Evolutionary conservation across 2,113 vertebrate genomes (phyloP), one percentile per base, ranked within the genome.

Genomic region (Clinocottus analis): DNA sequence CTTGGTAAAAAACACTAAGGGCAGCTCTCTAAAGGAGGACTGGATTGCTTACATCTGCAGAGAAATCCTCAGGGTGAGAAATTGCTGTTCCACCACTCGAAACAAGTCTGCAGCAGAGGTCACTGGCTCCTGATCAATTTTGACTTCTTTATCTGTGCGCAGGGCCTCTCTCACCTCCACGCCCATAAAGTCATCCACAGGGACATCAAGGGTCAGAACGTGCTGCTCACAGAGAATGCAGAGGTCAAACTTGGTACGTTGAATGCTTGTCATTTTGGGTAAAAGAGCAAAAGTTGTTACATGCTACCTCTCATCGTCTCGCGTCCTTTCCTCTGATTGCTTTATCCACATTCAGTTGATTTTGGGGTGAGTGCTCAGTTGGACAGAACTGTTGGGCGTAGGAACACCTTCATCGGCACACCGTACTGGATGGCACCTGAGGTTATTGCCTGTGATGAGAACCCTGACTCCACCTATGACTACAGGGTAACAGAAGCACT

Each of bases 371-470:
- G 97, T 2, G 97, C 97, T 45, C 97, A 98, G 91, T 85, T 98
- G 90, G 97, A 98, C 88, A 93, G 97, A 58, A 98, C 97, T 0
- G 97, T 98, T 31, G 97, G 97, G 2, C 95, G 97, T 21, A 93
- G 97, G 72, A 98, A 98, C 93, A 98, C 97, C 3, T 98, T 98
- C 88, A 98, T 98, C 1, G 97, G 97, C 13, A 98, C 97, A 4
- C 97, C 97, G 0, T 98, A 98, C 86, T 98, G 97, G 97, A 98
- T 98, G 97, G 97, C 97, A 1, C 97, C 97, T 0, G 97, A 98
- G 77, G 97, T 98, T 81, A 98, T 98, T 1, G 97, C 97, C 84
- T 98, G 97, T 63, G 97, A 98, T 3, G 97, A 98, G 89, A 98
- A 98, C 87, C 97, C 97, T 0, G 97, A 98, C 37, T 97, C 97